Evolutionary conservation across 2,113 vertebrate genomes (phyloP), one percentile per base, ranked within the genome.

Genomic region (Lamprotornis superbus): DNA sequence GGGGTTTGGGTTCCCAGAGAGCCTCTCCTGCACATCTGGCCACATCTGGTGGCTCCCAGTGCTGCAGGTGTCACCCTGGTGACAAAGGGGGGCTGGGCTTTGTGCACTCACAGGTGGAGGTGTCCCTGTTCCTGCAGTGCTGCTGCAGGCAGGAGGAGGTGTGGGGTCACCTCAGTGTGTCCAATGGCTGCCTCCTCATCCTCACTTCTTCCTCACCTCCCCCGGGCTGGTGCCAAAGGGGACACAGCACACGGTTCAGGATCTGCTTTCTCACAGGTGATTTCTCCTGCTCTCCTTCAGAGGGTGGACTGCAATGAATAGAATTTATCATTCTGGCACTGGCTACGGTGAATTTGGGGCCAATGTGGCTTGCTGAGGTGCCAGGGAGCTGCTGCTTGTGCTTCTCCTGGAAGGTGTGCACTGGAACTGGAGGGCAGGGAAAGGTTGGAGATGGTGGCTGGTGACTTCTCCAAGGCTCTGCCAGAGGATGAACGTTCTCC

Each of bases 121-220:
- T 47, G 23, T 61, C 75, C 64, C 50, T 39, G 18, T 20, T 50
- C 63, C 79, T 86, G 79, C 85, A 67, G 71, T 4, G 46, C 19
- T 27, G 17, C 60, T 76, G 59, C n/a, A 60, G 87, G 47, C 20
- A 44, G n/a, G 33, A 50, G 93, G 46, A 69, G 50, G 56, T 33
- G 46, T 35, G 69, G 61, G 88, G 47, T 83, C 75, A 46, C 49
- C 70, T 53, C 52, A 9, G 77, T 24, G 55, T 55, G 84, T 15
- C 40, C 42, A 64, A 13, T 2, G 21, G 85, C 82, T 92, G 80
- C 91, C 79, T 94, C 83, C 68, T 96, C 85, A 83, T 90, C 87
- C 83, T 95, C 71, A 3, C 56, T 83, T 70, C 67, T 89, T 64
- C 74, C 70, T 89, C 91, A n/a, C 70, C 65, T 74, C 42, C 44